Percentiles rank a stretch among this genome's conserved stretches.
These are phyloP conservation scores for Polypedilum vanderplanki DNA, from an alignment of 1,140 invertebrate genomes.

Conservation along the genomic window DNA sequence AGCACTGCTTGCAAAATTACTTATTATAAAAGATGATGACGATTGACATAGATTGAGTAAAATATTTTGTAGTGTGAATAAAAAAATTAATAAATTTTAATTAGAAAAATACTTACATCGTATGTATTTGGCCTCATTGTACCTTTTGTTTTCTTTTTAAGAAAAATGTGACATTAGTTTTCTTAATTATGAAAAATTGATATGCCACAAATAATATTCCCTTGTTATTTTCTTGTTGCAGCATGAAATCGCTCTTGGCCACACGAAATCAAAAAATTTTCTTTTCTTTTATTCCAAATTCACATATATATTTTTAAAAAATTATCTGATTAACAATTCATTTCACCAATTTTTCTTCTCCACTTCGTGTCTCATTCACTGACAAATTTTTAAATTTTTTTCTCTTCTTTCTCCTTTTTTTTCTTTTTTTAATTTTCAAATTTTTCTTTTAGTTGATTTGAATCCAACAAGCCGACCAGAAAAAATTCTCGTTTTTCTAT, in stretches of 20 bases:
- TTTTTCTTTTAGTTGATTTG: too few relatives aligned
- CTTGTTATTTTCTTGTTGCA: not conserved
- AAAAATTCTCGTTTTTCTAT: not conserved
- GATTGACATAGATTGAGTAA: not conserved
- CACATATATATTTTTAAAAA: not conserved
- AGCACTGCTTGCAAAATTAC: not conserved
- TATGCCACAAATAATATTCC: conserved; percentile 23
- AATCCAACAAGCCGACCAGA: too few relatives aligned
- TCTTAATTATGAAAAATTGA: conserved; percentile 28
- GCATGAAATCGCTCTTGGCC: not conserved
- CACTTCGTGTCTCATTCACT: not conserved
- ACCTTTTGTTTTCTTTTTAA: conserved; percentile 28
- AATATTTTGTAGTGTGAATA: not conserved
- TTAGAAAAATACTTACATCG: conserved; percentile 23
- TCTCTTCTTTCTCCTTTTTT: not conserved
- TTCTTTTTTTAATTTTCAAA: not conserved
- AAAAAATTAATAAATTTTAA: not conserved
- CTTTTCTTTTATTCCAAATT: not conserved
- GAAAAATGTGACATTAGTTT: conserved; percentile 28
- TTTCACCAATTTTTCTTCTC: conserved; percentile 23
- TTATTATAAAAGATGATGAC: conserved; percentile 2
- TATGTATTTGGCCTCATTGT: conserved; percentile 29
- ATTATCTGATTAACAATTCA: conserved; percentile 17
- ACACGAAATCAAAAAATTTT: not conserved
- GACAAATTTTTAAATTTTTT: not conserved